A percentile compares a stretch with the other conserved stretches of the same genome.
Evolutionary conservation across 2,797 vertebrate genomes (phyloP).

Genomic region (Acrossocheilus wenchowensis): DNA sequence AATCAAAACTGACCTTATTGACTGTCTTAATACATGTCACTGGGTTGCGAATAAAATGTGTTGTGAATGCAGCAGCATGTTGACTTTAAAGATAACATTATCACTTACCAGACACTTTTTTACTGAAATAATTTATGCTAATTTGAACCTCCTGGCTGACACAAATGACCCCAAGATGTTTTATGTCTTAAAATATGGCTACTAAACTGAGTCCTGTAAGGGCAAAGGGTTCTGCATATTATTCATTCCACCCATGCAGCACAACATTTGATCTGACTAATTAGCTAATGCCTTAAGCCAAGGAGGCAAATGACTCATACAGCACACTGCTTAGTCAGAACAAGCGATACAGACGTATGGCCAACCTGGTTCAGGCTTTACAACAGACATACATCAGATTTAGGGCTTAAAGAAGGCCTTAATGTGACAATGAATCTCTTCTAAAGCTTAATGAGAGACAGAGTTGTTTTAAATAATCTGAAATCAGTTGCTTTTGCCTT

Average conservation of each 20-base stretch:
- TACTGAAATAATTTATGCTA: constrained; percentile 9
- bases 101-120: background rate
- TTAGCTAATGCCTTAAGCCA: constrained; percentile 28
- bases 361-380: constrained; percentile 6
- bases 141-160: constrained; percentile 20
- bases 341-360: constrained; percentile 2
- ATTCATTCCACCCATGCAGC: constrained; percentile 27
- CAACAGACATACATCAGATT: background rate
- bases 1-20: constrained; percentile 10
- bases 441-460: background rate
- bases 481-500: background rate
- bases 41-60: background rate
- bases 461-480: background rate
- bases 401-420: background rate
- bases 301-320: constrained; percentile 33
- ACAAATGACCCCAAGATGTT: constrained; percentile 19
- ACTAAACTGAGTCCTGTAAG: constrained; percentile 3
- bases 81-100: background rate
- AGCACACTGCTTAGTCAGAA: constrained; percentile 24
- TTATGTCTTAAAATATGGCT: constrained; percentile 15
- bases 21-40: background rate
- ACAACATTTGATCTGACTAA: constrained; percentile 40
- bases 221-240: constrained; percentile 13
- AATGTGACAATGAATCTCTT: background rate
- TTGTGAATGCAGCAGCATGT: background rate